A percentile compares a stretch with the other conserved stretches of the same genome.
Conservation (phyloP, 35 echinoderm and acorn worm genomes). For the Stichopus chloronotus region DNA sequence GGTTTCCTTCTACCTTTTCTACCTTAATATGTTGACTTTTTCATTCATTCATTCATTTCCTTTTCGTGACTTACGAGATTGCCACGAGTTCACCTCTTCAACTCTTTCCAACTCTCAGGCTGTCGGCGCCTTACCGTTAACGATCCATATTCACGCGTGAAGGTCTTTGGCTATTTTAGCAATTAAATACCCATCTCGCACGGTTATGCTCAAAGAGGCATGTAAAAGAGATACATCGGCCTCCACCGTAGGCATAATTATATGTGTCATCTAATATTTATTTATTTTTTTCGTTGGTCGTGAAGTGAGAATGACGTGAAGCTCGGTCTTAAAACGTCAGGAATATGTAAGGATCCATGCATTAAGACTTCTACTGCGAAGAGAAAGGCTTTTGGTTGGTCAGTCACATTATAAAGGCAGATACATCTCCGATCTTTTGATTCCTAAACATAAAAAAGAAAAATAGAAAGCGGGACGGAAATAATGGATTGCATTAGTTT, state of each 20-base stretch:
- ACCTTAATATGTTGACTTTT: too few species aligned
- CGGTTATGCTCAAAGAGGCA: background rate
- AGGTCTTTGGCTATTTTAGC: constrained; percentile 1
- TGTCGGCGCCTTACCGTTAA: background rate
- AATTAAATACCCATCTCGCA: background rate
- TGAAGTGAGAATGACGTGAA: background rate
- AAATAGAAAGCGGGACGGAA: background rate
- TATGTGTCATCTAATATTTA: background rate
- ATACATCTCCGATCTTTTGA: too few species aligned
- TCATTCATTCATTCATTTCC: too few species aligned
- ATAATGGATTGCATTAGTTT: background rate
- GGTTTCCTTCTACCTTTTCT: too few species aligned
- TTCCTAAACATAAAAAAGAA: background rate
- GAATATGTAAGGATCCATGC: background rate
- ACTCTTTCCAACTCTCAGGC: too few species aligned
- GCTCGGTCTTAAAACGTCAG: background rate
- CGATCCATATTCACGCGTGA: background rate
- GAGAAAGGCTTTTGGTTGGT: background rate
- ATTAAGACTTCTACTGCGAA: too few species aligned
- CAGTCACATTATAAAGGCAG: too few species aligned
- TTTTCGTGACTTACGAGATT: too few species aligned
- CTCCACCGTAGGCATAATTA: background rate
- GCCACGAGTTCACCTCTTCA: too few species aligned
- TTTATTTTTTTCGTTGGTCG: too few species aligned
- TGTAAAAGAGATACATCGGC: background rate